Evolutionary conservation across 53 echinoderm and acorn worm species (phyloP), one percentile per base, ranked within the genome.

Genomic region (Holothuria leucospilota): DNA sequence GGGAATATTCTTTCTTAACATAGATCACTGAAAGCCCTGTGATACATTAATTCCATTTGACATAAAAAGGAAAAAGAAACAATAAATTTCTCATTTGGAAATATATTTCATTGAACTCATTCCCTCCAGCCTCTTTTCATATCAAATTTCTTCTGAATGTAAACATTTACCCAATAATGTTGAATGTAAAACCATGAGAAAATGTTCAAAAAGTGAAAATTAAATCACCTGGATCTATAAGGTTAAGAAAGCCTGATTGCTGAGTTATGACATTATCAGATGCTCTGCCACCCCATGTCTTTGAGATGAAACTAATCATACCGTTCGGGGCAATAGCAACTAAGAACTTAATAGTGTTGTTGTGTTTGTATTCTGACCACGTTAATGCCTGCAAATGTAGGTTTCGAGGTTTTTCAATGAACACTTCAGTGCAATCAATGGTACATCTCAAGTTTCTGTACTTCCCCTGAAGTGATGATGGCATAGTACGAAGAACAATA

Each of bases 321-420:
- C 93, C 96, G 39, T 83, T 96, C 34, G 95, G 93, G 8, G 92
- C 74, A 25, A 95, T 93, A 5, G 77, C 90, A 2, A 93, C 89
- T 1, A 93, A 74, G 58, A 86, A 81, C 56, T 95, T 95, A 0
- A 87, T 40, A 26, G 91, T 95, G 81, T 95, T 92, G 59, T 93
- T 86, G 29, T 88, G 85, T 39, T 93, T 91, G 34, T 95, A 90
- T 21, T 95, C 92, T 0, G 91, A 93, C 95, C 95, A 93, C 15
- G 95, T 95, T 5, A 29, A 29, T 29, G 91, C 89, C 70, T 95
- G 95, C 7, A 77, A 15, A 18, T 69, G 28, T 13, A 93, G 84
- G 13, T 82, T 51, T 6, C 88, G 61, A 51, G 94, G 91, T n/a
- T 86, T 64, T 7, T 38, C 64, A 27, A 95, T 92, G 24, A 95